Evolutionary conservation across 2,888 invertebrate species (phyloP), one percentile per base, ranked within the genome.

Genomic region (Xestia c-nigrum): DNA sequence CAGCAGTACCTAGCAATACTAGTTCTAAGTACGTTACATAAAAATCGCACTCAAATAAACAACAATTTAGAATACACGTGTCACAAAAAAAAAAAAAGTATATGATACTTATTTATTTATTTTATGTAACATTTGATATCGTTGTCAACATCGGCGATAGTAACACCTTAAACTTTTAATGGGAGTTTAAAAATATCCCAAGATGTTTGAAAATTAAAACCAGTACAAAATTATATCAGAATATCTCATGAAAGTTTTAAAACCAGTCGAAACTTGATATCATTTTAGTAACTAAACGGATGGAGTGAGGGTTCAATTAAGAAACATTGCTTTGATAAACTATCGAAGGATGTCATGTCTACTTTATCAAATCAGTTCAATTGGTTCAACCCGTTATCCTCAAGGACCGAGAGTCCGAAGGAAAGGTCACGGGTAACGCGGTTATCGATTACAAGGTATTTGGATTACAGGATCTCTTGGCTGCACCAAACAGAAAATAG

Each of bases 151-250:
- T 24, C 9, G 16, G 12, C 57, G 52, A 47, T 31, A 38, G 40
- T 31, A 38, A 46, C 31, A 12, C 1, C 31, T 50, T 10, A 61
- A 74, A 74, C 50, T 81, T 78, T 81, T 50, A 50, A 81, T 38
- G 6, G 12, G 21, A 19, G 46, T 40, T 47, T 66, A 57, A 64
- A 55, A 50, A 64, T 80, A 72, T 31, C 55, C 5, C 5, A 31
- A 43, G 31, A 57, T 14, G 3, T 55, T 79, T 50, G 50, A 19
- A 50, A 50, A 50, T 46, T 61, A 38, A 38, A 78, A 21, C 24
- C 9, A 24, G 46, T 24, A 40, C 0, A 38, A 38, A 59, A 59
- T 59, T 0, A 38, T 38, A 19, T 16, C 16, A 24, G 24, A 64
- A 24, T 24, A 43, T 64, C 40, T 4, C 21, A 64, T 16, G 43